Conservation (phyloP, 2,888 invertebrate genomes). For the Minunthozetes semirufus region DNA sequence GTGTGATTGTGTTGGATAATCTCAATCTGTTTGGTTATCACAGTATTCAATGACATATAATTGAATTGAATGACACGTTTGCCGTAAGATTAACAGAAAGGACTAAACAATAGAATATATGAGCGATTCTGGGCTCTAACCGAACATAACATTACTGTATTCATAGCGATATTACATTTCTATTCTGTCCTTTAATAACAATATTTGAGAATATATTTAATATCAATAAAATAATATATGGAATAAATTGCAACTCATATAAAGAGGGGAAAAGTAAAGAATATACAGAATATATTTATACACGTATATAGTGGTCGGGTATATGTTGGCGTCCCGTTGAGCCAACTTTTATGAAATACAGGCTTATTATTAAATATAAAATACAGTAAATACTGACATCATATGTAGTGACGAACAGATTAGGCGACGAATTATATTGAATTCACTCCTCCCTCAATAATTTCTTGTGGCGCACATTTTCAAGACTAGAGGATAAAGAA, state of each 20-base stretch:
- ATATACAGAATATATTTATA: neutral
- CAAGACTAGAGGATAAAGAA: conserved; percentile 25
- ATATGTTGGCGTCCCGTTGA: conserved; percentile 16
- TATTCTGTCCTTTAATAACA: neutral
- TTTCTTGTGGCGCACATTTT: conserved; percentile 20
- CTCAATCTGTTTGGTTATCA: too few species aligned
- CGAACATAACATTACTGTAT: too few species aligned
- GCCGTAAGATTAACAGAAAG: too few species aligned
- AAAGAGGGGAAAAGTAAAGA: too few species aligned
- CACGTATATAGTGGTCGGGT: neutral
- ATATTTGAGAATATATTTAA: neutral
- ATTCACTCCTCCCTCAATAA: conserved; percentile 27
- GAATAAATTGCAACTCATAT: too few species aligned
- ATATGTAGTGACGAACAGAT: conserved; percentile 29
- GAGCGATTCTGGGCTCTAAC: too few species aligned
- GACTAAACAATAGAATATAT: too few species aligned
- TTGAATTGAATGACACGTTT: too few species aligned
- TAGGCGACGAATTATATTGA: conserved; percentile 20
- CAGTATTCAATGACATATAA: too few species aligned
- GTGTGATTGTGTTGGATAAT: too few species aligned
- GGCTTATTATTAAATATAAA: conserved; percentile 29
- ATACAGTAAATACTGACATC: conserved; percentile 25
- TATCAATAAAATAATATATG: neutral
- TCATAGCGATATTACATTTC: neutral
- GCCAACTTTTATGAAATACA: conserved; percentile 26